phyloP scores from a whole-genome alignment of 2,888 invertebrate genomes.

The Amitus sp. region DNA sequence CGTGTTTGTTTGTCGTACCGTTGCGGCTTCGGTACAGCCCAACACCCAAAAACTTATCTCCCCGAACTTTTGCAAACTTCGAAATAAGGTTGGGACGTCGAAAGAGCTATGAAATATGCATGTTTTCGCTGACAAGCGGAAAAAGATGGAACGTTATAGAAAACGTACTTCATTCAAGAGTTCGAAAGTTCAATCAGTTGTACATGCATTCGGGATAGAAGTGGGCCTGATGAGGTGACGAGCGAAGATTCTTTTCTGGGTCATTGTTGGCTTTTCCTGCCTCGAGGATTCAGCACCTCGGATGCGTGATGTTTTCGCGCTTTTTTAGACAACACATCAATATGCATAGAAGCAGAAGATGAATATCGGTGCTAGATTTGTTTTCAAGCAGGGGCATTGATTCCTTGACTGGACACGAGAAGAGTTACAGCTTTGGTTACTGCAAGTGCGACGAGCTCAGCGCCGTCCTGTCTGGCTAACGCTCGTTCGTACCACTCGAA shows the following conservation, averaged over 20 bases:
- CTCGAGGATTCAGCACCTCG: background rate
- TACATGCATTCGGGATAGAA: no score
- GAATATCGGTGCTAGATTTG: slow-evolving; percentile 44
- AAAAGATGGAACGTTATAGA: no score
- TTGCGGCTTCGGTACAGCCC: slow-evolving; percentile 8
- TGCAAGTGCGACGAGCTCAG: slow-evolving; percentile 58
- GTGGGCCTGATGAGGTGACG: no score
- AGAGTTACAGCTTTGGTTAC: slow-evolving; percentile 67
- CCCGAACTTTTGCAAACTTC: slow-evolving; percentile 28
- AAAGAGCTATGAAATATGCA: no score
- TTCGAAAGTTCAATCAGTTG: no score
- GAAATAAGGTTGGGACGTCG: slow-evolving; percentile 6
- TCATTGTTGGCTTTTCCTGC: no score
- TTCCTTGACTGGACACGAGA: slow-evolving; percentile 59
- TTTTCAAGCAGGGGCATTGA: slow-evolving; percentile 55
- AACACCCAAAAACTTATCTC: slow-evolving; percentile 28
- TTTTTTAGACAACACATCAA: slow-evolving; percentile 47
- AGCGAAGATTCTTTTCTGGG: no score
- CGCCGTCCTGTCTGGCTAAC: slow-evolving; percentile 64
- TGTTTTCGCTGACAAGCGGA: no score
- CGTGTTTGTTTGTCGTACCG: slow-evolving; percentile 27
- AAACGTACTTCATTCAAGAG: no score
- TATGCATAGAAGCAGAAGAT: slow-evolving; percentile 53
- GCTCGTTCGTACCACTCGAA: slow-evolving; percentile 28
- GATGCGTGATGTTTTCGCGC: slow-evolving; percentile 6